These are phyloP conservation scores for Calypte anna DNA, from an alignment of 2,113 vertebrate species.

Conservation along the genomic window DNA sequence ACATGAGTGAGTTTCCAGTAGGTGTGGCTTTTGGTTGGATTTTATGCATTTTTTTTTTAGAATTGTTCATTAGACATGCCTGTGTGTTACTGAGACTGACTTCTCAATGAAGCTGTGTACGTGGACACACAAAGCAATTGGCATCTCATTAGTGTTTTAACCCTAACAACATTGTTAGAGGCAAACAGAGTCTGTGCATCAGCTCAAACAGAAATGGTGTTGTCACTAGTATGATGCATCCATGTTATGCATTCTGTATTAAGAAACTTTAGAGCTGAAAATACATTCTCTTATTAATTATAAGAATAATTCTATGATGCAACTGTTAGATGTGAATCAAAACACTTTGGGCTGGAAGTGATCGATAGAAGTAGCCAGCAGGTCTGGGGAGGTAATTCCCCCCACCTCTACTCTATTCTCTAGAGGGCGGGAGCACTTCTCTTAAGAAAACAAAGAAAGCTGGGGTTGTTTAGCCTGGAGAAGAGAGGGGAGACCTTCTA, in stretches of 20 bases:
- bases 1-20: neutral
- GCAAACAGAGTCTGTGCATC: neutral
- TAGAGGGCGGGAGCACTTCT: too few relatives aligned
- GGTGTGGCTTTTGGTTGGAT: neutral
- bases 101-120: neutral
- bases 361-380: neutral
- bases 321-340: neutral
- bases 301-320: neutral
- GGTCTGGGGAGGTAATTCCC: too few relatives aligned
- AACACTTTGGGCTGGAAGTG: neutral
- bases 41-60: neutral
- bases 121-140: neutral
- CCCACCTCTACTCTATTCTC: too few relatives aligned
- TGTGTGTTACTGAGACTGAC: neutral
- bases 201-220: accelerated
- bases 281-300: neutral
- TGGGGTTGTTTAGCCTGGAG: too few relatives aligned
- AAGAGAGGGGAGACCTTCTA: too few relatives aligned
- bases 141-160: neutral
- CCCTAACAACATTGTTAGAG: neutral
- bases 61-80: neutral
- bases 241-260: neutral
- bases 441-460: too few relatives aligned
- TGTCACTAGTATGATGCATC: neutral
- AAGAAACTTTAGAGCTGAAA: neutral